Percentiles rank a stretch among this genome's conserved stretches.
Evolutionary conservation across 2,113 vertebrate species (phyloP).

Genomic region (Crypturellus undulatus): DNA sequence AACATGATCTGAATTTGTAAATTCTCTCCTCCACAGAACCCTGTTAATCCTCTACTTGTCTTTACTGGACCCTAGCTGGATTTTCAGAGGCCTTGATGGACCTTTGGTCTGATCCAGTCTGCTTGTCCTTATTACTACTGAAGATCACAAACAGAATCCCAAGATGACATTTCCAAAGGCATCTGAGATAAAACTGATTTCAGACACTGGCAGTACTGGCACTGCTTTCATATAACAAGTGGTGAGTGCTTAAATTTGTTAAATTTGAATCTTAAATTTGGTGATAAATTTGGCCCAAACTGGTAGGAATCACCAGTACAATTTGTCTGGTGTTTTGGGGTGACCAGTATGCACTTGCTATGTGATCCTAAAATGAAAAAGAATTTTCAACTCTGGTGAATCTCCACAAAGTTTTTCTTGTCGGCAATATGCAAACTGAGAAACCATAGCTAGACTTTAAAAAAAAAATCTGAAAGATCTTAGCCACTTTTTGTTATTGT

Average conservation of each 20-base stretch:
- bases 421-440: neutral
- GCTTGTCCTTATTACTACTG: neutral
- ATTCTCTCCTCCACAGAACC: neutral
- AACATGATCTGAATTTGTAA: rapidly evolving
- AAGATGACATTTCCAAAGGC: neutral
- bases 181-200: neutral
- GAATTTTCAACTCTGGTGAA: neutral
- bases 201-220: neutral
- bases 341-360: neutral
- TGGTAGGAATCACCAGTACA: neutral
- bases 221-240: neutral
- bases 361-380: neutral
- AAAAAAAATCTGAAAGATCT: too few relatives aligned
- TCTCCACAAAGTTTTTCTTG: neutral
- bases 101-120: neutral
- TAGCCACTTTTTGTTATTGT: neutral
- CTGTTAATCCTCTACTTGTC: neutral
- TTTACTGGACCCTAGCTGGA: neutral
- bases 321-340: neutral
- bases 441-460: neutral
- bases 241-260: neutral
- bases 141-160: neutral
- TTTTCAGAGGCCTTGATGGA: neutral
- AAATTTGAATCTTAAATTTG: neutral
- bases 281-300: neutral